Evolutionary conservation across 2,797 vertebrate species (phyloP).

Genomic region (Microhierax caerulescens): DNA sequence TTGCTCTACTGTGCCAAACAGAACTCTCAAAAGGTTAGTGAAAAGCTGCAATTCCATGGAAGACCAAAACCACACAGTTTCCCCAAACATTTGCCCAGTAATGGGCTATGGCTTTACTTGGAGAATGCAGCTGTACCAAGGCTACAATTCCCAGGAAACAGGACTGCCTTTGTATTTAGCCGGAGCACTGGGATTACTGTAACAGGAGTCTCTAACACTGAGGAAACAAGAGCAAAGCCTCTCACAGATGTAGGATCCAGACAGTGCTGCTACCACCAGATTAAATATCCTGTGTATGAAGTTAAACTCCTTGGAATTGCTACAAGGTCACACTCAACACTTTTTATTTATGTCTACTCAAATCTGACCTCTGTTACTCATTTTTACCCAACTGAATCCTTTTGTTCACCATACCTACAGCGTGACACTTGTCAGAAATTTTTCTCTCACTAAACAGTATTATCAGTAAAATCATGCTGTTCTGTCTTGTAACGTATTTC

Average conservation of each 20-base stretch:
- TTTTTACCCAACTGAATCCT: background rate
- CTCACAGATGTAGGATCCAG: background rate
- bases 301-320: background rate
- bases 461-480: background rate
- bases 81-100: background rate
- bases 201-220: background rate
- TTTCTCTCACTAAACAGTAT: background rate
- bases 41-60: background rate
- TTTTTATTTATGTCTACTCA: background rate
- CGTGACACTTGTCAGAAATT: background rate
- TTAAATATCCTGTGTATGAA: background rate
- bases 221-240: background rate
- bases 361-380: background rate
- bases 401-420: background rate
- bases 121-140: background rate
- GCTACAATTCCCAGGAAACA: constrained; percentile 9
- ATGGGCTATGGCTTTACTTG: background rate
- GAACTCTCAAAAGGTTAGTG: background rate
- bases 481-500: background rate
- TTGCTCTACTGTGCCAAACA: background rate
- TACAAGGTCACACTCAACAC: background rate
- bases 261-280: background rate
- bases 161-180: background rate
- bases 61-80: background rate
- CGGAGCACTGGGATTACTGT: background rate